Conservation (phyloP, 1,140 invertebrate species). For the Drosophila pandora region DNA sequence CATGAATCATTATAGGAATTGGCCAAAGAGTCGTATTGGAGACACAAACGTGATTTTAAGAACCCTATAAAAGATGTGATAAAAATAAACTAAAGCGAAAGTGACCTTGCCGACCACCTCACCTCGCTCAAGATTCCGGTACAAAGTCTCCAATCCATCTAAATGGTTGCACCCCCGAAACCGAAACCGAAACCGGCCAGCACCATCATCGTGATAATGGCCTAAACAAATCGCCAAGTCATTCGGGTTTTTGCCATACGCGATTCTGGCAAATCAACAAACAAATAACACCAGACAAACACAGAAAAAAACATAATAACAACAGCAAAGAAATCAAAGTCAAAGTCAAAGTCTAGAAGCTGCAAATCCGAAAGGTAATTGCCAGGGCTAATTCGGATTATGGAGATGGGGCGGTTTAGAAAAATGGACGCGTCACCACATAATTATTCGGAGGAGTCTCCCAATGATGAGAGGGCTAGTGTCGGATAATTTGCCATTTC, state of each 20-base stretch:
- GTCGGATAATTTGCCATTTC: slow-evolving; percentile 51
- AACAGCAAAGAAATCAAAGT: slow-evolving; percentile 37
- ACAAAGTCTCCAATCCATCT: slow-evolving; percentile 12
- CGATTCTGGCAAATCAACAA: slow-evolving; percentile 50
- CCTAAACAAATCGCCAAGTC: slow-evolving; percentile 53
- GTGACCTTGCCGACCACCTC: slow-evolving; percentile 19
- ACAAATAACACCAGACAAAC: slow-evolving; percentile 32
- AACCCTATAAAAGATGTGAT: slow-evolving; percentile 33
- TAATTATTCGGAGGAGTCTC: slow-evolving; percentile 50
- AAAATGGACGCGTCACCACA: slow-evolving; percentile 56
- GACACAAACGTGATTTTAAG: slow-evolving; percentile 30
- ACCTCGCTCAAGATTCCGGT: slow-evolving; percentile 20
- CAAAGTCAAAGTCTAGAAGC: slow-evolving; percentile 54
- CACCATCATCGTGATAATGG: slow-evolving; percentile 39
- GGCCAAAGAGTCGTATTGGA: slow-evolving; percentile 3
- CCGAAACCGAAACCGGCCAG: slow-evolving; percentile 27
- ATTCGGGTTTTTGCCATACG: slow-evolving; percentile 43
- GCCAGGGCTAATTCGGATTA: slow-evolving; percentile 60
- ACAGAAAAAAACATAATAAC: slow-evolving; percentile 17
- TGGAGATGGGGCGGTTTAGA: slow-evolving; percentile 14
- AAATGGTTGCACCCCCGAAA: slow-evolving; percentile 43
- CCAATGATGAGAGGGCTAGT: slow-evolving; percentile 32
- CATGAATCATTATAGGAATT: slow-evolving; percentile 9
- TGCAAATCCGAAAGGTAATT: slow-evolving; percentile 67
- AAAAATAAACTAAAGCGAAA: slow-evolving; percentile 19